These are phyloP conservation scores for Drosophila tropicalis DNA, from an alignment of 1,140 invertebrate genomes.

Conservation along the genomic window DNA sequence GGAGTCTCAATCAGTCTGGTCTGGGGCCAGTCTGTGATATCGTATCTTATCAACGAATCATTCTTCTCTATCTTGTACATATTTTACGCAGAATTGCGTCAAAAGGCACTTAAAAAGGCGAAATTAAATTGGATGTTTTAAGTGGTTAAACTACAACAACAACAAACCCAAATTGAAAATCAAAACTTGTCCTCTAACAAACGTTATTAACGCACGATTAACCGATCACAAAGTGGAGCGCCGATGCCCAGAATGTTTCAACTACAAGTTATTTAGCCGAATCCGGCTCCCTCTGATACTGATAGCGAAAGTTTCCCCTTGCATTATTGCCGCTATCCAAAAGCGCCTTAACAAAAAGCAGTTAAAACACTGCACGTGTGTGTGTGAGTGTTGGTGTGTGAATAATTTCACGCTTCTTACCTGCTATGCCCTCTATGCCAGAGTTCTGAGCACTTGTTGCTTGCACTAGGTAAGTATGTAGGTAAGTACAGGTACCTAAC, in stretches of 20 bases:
- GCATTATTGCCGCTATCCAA: neutral
- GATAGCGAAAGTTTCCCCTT: slow-evolving; percentile 4
- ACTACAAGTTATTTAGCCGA: neutral
- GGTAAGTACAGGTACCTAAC: no score
- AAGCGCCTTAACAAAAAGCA: neutral
- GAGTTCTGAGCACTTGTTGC: slow-evolving; percentile 25
- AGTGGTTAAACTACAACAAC: neutral
- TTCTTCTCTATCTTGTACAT: neutral
- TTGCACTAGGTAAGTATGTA: no score
- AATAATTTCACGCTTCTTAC: slow-evolving; percentile 63
- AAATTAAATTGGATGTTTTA: slow-evolving; percentile 1
- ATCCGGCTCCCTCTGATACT: neutral
- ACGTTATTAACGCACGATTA: neutral
- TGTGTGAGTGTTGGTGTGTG: slow-evolving; percentile 24
- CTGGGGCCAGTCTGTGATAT: slow-evolving; percentile 6
- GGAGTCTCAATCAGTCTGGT: neutral
- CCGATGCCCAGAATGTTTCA: no score
- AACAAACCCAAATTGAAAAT: neutral
- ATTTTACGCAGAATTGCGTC: neutral
- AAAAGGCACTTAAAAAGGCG: neutral
- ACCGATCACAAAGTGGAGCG: neutral
- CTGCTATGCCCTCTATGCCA: slow-evolving; percentile 21
- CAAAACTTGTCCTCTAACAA: neutral
- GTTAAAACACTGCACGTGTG: neutral
- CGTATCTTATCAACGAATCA: slow-evolving; percentile 10